These are phyloP conservation scores for Myiopsitta monachus DNA, from an alignment of 2,113 vertebrate genomes.

Conservation along the genomic window DNA sequence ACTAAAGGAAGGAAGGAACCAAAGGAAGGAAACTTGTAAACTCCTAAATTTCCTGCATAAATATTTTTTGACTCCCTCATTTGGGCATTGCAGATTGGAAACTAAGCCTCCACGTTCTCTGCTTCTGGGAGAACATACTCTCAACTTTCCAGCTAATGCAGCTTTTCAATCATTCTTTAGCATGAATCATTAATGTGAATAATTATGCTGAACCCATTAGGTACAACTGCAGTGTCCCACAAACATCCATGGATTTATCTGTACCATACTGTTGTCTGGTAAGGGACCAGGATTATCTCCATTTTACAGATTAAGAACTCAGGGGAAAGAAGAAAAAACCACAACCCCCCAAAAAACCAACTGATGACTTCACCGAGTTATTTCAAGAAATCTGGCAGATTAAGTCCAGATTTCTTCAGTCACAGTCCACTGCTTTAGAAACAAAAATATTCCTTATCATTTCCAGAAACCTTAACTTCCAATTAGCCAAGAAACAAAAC, in stretches of 20 bases:
- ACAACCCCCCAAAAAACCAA: background rate
- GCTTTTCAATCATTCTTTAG: background rate
- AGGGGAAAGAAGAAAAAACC: background rate
- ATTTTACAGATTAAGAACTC: background rate
- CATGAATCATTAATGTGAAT: conserved; percentile 13
- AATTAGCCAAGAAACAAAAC: background rate
- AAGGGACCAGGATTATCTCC: background rate
- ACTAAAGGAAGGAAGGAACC: conserved; percentile 58
- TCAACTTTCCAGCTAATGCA: background rate
- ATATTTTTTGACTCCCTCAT: conserved; percentile 6
- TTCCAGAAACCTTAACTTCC: background rate
- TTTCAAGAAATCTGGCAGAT: conserved; percentile 1
- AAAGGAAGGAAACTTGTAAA: conserved; percentile 59
- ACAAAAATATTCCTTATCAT: background rate
- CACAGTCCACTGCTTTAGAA: background rate
- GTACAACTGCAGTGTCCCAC: background rate
- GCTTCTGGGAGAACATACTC: background rate
- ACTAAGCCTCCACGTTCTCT: background rate
- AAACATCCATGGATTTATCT: background rate
- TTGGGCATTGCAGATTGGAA: background rate
- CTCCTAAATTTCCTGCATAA: conserved; percentile 56
- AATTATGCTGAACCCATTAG: background rate
- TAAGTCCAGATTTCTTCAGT: background rate
- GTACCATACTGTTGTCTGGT: background rate
- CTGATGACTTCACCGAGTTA: background rate